Percentiles rank a stretch among this genome's conserved stretches.
These are phyloP conservation scores for Ochlodes sylvanus DNA, from an alignment of 2,888 invertebrate genomes.

Conservation along the genomic window DNA sequence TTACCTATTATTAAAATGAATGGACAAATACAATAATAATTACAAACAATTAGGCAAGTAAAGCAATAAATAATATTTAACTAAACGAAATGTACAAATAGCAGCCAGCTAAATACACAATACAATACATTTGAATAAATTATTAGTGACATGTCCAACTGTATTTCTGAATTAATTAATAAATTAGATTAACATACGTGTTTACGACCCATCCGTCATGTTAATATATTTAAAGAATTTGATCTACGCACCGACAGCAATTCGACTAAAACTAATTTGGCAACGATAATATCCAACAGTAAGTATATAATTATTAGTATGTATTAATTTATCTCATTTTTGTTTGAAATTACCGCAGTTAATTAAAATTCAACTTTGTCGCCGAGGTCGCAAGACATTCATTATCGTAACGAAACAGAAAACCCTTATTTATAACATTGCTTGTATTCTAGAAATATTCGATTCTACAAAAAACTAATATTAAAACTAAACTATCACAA, in stretches of 20 bases:
- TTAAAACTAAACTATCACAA: constrained; percentile 64
- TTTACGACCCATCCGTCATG: no score
- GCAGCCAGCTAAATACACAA: constrained; percentile 11
- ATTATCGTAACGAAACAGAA: no score
- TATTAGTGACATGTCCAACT: no score
- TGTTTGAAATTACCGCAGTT: neutral
- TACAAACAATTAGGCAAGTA: constrained; percentile 44
- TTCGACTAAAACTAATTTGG: no score
- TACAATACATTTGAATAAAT: constrained; percentile 7
- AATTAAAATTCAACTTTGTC: no score
- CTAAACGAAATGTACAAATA: constrained; percentile 27
- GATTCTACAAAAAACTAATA: constrained; percentile 37
- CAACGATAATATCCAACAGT: no score
- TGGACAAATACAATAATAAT: constrained; percentile 4
- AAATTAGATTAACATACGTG: no score
- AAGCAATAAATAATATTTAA: constrained; percentile 50
- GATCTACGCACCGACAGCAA: no score
- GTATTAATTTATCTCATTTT: neutral
- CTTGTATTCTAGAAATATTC: constrained; percentile 23
- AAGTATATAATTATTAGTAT: no score
- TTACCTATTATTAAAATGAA: neutral
- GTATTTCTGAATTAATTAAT: no score
- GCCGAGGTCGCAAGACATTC: no score
- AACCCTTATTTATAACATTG: constrained; percentile 7
- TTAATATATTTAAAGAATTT: no score